A percentile compares a stretch with the other conserved stretches of the same genome.
These are phyloP conservation scores for Sarcoramphus papa DNA, from an alignment of 2,797 vertebrate species.

Conservation along the genomic window DNA sequence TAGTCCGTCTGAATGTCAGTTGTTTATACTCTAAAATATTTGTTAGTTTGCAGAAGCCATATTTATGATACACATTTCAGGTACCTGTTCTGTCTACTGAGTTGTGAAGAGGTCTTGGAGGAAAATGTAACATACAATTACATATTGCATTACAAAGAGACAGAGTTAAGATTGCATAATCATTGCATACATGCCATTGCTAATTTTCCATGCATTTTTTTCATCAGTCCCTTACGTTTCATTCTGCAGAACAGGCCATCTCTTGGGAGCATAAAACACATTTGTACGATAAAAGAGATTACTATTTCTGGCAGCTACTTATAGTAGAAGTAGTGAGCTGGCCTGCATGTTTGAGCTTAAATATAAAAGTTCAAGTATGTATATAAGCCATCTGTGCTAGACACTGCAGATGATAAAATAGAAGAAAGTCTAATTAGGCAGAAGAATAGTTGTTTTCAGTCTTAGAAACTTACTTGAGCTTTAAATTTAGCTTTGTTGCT, in stretches of 20 bases:
- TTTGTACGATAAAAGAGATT: neutral
- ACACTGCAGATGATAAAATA: neutral
- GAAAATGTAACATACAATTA: neutral
- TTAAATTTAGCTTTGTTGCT: neutral
- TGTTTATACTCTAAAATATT: neutral
- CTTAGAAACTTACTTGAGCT: neutral
- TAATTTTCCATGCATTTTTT: neutral
- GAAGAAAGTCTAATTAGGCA: neutral
- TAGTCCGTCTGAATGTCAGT: neutral
- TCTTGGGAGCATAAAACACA: neutral
- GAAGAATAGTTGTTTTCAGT: neutral
- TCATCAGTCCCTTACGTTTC: neutral
- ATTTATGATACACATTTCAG: neutral
- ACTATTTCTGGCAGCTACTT: neutral
- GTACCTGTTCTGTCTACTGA: neutral
- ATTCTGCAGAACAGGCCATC: neutral
- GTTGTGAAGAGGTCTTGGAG: neutral
- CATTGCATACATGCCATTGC: neutral
- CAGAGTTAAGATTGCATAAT: neutral
- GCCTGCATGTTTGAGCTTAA: neutral
- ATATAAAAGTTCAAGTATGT: neutral
- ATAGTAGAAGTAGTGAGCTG: neutral
- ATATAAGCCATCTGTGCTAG: rapidly evolving
- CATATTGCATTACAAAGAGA: neutral
- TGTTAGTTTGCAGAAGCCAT: neutral